These are phyloP conservation scores for Thalpophila matura DNA, from an alignment of 2,888 invertebrate species.

Conservation along the genomic window DNA sequence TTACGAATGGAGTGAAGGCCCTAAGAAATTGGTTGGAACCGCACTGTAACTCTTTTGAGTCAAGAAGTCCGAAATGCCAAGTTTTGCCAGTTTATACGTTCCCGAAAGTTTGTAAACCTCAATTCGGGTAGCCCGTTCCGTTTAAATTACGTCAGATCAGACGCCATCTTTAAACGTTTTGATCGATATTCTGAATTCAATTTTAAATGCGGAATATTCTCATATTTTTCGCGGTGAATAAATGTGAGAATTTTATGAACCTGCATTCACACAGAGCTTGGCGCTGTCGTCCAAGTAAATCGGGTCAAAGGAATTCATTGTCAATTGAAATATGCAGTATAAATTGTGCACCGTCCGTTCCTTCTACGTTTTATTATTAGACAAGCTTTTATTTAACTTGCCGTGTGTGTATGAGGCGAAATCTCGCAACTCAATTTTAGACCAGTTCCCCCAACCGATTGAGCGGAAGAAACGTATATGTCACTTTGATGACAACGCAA, in stretches of 20 bases:
- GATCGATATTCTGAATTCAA: slow-evolving; percentile 49
- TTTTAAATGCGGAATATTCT: slow-evolving; percentile 48
- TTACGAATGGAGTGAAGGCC: slow-evolving; percentile 5
- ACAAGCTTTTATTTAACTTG: no score
- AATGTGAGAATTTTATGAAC: slow-evolving; percentile 29
- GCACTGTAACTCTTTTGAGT: slow-evolving; percentile 17
- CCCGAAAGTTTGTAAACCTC: slow-evolving; percentile 29
- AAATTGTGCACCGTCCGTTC: slow-evolving; percentile 4
- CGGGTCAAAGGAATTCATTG: slow-evolving; percentile 30
- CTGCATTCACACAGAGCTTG: slow-evolving; percentile 28
- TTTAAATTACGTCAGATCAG: slow-evolving; percentile 29
- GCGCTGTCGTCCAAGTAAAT: slow-evolving; percentile 31
- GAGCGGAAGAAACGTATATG: no score
- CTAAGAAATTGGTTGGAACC: slow-evolving; percentile 20
- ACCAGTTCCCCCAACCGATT: no score
- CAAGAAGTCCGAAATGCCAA: slow-evolving; percentile 17
- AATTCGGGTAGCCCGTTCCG: slow-evolving; percentile 6
- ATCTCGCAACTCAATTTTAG: no score
- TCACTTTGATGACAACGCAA: no score
- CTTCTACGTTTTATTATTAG: not conserved
- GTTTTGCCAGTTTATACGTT: slow-evolving; percentile 4
- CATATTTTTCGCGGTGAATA: slow-evolving; percentile 33
- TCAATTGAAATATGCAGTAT: slow-evolving; percentile 40
- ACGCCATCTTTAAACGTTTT: slow-evolving; percentile 38
- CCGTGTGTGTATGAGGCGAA: no score